Percentiles rank a stretch among this genome's conserved stretches.
These are phyloP conservation scores for Ascidia mentula DNA, from an alignment of 23 tunicate genomes.

Conservation along the genomic window DNA sequence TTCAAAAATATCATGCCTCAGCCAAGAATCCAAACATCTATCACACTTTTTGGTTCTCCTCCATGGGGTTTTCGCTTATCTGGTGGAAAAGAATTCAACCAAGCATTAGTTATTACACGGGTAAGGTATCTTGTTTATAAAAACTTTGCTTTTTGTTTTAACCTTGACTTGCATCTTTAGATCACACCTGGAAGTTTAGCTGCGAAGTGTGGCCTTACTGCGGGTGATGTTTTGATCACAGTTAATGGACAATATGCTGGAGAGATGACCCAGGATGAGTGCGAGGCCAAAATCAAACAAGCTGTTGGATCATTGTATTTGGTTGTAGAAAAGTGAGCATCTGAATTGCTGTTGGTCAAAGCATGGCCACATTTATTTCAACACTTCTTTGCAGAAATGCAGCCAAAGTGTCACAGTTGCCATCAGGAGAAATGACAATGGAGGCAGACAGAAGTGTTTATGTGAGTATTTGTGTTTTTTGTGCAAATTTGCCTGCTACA, in stretches of 20 bases:
- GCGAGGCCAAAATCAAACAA: conserved; percentile 65
- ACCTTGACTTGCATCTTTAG: conserved; percentile 19
- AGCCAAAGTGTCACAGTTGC: conserved; percentile 46
- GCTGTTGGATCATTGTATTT: conserved; percentile 66
- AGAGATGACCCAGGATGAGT: conserved; percentile 67
- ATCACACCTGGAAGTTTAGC: conserved; percentile 83
- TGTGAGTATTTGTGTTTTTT: conserved; percentile 36
- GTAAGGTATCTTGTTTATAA: conserved; percentile 8
- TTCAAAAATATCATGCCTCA: conserved; percentile 35
- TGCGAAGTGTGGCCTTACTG: conserved; percentile 52
- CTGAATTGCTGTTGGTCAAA: background rate
- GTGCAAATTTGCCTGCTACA: background rate
- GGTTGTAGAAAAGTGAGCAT: conserved; percentile 75
- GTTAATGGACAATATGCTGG: conserved; percentile 55
- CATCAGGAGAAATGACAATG: conserved; percentile 53
- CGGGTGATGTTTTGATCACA: conserved; percentile 86
- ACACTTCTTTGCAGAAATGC: conserved; percentile 66
- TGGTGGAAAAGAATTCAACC: conserved; percentile 85
- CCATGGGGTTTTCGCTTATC: conserved; percentile 90
- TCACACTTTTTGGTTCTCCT: conserved; percentile 72
- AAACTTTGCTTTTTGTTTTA: background rate
- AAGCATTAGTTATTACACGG: conserved; percentile 68
- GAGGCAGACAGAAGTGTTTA: conserved; percentile 74
- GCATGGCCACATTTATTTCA: too few species aligned
- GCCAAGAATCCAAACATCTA: conserved; percentile 52